A percentile compares a stretch with the other conserved stretches of the same genome.
phyloP scores from a whole-genome alignment of 2,888 invertebrate species.

The Caenorhabditis sulstoni region DNA sequence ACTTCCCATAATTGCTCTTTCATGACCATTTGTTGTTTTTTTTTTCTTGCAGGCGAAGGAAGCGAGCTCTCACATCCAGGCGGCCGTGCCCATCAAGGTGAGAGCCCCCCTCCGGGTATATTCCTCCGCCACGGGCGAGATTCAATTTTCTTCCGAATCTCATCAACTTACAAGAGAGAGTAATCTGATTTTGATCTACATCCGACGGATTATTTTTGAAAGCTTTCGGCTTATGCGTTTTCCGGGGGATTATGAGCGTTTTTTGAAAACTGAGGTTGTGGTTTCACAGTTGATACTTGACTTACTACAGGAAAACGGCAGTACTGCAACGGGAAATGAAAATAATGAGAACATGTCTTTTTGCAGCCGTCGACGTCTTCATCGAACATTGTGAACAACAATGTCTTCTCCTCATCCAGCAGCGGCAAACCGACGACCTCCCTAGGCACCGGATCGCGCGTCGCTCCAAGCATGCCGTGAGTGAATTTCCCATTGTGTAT shows the following conservation, averaged over 20 bases:
- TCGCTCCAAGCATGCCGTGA: slow-evolving; percentile 41
- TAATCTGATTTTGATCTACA: slow-evolving; percentile 27
- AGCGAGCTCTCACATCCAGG: slow-evolving; percentile 75
- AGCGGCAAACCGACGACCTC: slow-evolving; percentile 41
- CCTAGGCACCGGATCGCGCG: slow-evolving; percentile 24
- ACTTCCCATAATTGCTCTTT: slow-evolving; percentile 45
- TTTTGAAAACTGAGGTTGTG: too few species aligned
- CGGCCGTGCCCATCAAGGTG: slow-evolving; percentile 70
- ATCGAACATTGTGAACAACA: slow-evolving; percentile 54
- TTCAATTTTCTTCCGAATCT: slow-evolving; percentile 29
- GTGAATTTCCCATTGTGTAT: slow-evolving; percentile 51
- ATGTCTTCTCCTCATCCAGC: slow-evolving; percentile 49
- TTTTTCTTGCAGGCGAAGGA: slow-evolving; percentile 71
- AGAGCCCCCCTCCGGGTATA: slow-evolving; percentile 36
- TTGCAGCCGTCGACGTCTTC: slow-evolving; percentile 55
- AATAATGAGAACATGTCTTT: background rate
- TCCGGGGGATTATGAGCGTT: too few species aligned
- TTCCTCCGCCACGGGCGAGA: slow-evolving; percentile 14
- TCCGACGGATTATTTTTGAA: background rate
- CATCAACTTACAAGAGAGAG: background rate
- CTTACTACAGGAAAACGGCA: too few species aligned
- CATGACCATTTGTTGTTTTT: slow-evolving; percentile 14
- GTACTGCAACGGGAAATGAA: too few species aligned
- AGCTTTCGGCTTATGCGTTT: too few species aligned
- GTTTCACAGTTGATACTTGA: too few species aligned